Percentiles rank a stretch among this genome's conserved stretches.
phyloP scores from a whole-genome alignment of 2,888 invertebrate genomes.

The Melanotus villosus region DNA sequence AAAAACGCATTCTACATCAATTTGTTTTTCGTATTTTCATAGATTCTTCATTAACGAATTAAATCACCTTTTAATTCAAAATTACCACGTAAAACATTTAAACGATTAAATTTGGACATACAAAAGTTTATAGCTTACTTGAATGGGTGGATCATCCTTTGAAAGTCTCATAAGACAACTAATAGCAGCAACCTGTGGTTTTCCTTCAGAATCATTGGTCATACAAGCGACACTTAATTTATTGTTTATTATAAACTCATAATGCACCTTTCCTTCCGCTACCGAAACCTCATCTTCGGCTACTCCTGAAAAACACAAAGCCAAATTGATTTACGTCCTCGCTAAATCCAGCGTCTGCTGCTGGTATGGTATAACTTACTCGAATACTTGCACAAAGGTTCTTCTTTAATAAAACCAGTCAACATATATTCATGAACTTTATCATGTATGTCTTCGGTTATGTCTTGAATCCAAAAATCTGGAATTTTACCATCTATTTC shows the following conservation, averaged over 20 bases:
- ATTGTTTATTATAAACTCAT: neutral
- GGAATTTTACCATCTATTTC: conserved; percentile 57
- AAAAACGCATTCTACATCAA: no score
- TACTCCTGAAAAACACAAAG: neutral
- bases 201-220: conserved; percentile 12
- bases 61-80: no score
- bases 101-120: no score
- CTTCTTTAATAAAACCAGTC: conserved; percentile 69
- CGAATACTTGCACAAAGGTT: conserved; percentile 69
- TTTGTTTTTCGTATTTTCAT: no score
- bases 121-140: no score
- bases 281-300: conserved; percentile 4
- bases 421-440: conserved; percentile 66
- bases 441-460: conserved; percentile 68
- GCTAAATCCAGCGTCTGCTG: neutral
- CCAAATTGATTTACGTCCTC: neutral
- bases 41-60: no score
- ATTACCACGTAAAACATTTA: no score
- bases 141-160: neutral
- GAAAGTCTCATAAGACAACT: neutral
- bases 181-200: conserved; percentile 1
- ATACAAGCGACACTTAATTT: neutral
- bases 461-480: conserved; percentile 71
- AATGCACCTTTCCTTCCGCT: neutral
- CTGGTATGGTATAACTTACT: conserved; percentile 57